Percentiles rank a stretch among this genome's conserved stretches.
These are phyloP conservation scores for Epinephelus cyanopodus DNA, from an alignment of 2,113 vertebrate species.

Conservation along the genomic window DNA sequence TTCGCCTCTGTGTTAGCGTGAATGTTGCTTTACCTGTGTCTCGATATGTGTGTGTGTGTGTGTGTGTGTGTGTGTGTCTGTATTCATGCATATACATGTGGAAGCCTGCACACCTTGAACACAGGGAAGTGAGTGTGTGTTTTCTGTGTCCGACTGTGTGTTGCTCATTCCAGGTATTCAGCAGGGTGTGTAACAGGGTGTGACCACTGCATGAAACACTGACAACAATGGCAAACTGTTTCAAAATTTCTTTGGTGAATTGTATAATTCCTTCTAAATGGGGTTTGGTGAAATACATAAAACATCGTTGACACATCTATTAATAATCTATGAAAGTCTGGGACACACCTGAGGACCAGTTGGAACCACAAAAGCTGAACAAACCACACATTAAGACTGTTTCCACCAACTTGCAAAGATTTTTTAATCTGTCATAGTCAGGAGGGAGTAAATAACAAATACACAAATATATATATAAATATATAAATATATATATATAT, in stretches of 20 bases:
- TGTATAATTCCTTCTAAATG: not conserved
- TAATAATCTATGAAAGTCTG: not conserved
- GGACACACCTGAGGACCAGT: not conserved
- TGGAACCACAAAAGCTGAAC: not conserved
- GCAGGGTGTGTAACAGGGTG: slow-evolving; percentile 53
- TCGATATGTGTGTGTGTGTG: slow-evolving; percentile 16
- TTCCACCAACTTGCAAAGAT: not conserved
- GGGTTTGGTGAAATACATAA: slow-evolving; percentile 5
- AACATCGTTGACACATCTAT: not conserved
- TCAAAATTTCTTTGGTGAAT: not conserved
- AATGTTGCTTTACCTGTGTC: slow-evolving; percentile 28
- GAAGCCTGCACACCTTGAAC: slow-evolving; percentile 50
- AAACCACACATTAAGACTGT: not conserved
- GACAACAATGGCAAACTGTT: slow-evolving; percentile 28
- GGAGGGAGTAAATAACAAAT: too few species aligned
- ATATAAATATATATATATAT: too few species aligned
- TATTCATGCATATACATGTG: slow-evolving; percentile 46
- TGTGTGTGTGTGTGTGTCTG: slow-evolving; percentile 17
- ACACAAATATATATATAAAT: too few species aligned
- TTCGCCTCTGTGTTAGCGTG: slow-evolving; percentile 27
- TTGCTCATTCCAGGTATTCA: slow-evolving; percentile 44
- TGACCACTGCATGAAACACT: slow-evolving; percentile 28
- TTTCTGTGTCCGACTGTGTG: not conserved
- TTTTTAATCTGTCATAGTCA: not conserved
- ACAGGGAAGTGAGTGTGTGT: slow-evolving; percentile 24